Evolutionary conservation across 2,888 invertebrate species (phyloP), one percentile per base, ranked within the genome.

Genomic region (Epirrhoe alternata): DNA sequence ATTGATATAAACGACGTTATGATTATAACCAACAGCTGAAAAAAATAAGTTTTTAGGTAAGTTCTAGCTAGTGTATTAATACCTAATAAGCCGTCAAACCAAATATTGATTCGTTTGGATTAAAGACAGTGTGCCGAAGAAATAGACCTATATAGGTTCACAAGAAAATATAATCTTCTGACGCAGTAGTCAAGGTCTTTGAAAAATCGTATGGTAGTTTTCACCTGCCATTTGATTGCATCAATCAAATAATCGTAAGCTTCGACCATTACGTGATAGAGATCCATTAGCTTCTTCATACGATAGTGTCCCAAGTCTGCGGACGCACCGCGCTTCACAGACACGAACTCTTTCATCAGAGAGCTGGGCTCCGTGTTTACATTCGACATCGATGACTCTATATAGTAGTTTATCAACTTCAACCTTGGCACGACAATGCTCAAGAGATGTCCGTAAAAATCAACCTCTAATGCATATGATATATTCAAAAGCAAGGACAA

Each of bases 201-300:
- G 24, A 24, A 24, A 24, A 24, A 24, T 24, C 24, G 24, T 24
- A 24, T 24, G 24, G 24, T 24, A 12, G 38, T 47, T 5, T 3
- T 47, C 47, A 89, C 89, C 87, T 88, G 88, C 87, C 87, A 89
- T 71, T 88, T 88, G 24, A 89, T 80, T 0, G 88, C 85, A 63
- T 86, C 84, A 42, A 84, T 82, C 61, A 90, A 76, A 66, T 67
- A 81, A 54, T 85, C 82, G 45, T 85, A 85, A n/a, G 85, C 74
- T 62, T 80, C 83, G 8, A 86, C 84, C 16, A 85, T 72, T 30
- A 80, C 80, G 33, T 87, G 80, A 66, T 88, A 89, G 6, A 86
- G 76, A 53, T 86, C 80, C 83, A 88, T 87, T 58, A 86, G 62
- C 53, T 81, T 84, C 8, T 77, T 81, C 82, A 87, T 86, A 55